Evolutionary conservation across 2,888 invertebrate genomes (phyloP).

Genomic region (Ramazzottius varieornatus): DNA sequence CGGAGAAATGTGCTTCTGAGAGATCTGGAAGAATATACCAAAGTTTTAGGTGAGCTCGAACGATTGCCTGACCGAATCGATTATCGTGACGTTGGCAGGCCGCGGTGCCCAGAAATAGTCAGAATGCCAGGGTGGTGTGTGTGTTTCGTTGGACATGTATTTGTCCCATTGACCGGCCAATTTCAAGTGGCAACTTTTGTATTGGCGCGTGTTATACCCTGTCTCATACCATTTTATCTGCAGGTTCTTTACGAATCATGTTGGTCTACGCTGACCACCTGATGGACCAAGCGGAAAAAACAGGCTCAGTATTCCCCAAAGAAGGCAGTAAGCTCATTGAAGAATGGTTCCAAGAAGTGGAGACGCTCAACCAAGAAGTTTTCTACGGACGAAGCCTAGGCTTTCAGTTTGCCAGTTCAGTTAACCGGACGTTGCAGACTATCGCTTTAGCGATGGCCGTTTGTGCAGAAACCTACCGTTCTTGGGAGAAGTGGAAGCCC

Average conservation of each 20-base stretch:
- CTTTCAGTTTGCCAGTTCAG: conserved; percentile 15
- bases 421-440: neutral
- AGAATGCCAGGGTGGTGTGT: no score
- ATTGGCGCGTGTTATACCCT: no score
- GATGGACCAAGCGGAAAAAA: neutral
- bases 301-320: neutral
- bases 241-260: neutral
- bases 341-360: conserved; percentile 18
- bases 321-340: conserved; percentile 9
- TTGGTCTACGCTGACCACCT: neutral
- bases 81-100: no score
- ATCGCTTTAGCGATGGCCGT: neutral
- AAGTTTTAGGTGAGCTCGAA: neutral
- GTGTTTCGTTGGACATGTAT: no score
- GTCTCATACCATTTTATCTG: neutral
- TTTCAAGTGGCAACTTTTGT: no score
- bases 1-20: neutral
- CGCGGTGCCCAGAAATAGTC: no score
- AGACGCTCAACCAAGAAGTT: conserved; percentile 19
- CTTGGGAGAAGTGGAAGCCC: conserved; percentile 2
- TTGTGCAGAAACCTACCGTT: neutral
- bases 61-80: no score
- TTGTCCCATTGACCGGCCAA: no score
- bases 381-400: conserved; percentile 23
- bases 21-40: neutral